These are phyloP conservation scores for Watsonalla cultraria DNA, from an alignment of 2,888 invertebrate genomes.

Conservation along the genomic window DNA sequence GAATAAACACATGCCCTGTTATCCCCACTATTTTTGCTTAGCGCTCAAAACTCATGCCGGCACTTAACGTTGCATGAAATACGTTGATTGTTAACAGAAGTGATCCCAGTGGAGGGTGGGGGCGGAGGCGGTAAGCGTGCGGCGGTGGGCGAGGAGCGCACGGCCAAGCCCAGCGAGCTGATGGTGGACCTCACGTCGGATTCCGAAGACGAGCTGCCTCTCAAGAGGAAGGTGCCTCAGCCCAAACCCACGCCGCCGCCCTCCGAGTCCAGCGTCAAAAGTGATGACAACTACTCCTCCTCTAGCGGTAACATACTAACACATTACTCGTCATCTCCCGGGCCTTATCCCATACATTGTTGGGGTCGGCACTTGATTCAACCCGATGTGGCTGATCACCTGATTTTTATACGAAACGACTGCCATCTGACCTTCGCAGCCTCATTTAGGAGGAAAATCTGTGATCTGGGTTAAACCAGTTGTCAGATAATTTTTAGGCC, in stretches of 20 bases:
- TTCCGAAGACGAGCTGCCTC: slow-evolving; percentile 84
- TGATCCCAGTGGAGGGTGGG: slow-evolving; percentile 65
- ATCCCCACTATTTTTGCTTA: too few species aligned
- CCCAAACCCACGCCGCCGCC: slow-evolving; percentile 65
- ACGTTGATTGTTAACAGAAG: slow-evolving; percentile 41
- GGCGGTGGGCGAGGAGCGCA: slow-evolving; percentile 57
- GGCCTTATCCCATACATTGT: too few species aligned
- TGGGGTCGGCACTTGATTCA: too few species aligned
- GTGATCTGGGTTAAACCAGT: too few species aligned
- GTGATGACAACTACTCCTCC: slow-evolving; percentile 61
- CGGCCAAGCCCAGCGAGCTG: slow-evolving; percentile 56
- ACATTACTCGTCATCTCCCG: not conserved
- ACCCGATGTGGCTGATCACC: too few species aligned
- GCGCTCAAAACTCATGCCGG: too few species aligned
- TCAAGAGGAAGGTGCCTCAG: slow-evolving; percentile 77
- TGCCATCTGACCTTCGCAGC: too few species aligned
- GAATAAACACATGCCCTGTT: too few species aligned
- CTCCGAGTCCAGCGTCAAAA: slow-evolving; percentile 40
- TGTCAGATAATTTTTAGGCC: too few species aligned
- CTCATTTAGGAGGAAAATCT: too few species aligned
- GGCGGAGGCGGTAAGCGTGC: slow-evolving; percentile 49
- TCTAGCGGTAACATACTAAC: slow-evolving; percentile 35
- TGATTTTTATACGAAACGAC: too few species aligned
- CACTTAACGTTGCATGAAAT: not conserved
- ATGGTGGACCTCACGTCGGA: slow-evolving; percentile 87